Conservation (phyloP, 2,113 vertebrate genomes). For the Mystacornis crossleyi region DNA sequence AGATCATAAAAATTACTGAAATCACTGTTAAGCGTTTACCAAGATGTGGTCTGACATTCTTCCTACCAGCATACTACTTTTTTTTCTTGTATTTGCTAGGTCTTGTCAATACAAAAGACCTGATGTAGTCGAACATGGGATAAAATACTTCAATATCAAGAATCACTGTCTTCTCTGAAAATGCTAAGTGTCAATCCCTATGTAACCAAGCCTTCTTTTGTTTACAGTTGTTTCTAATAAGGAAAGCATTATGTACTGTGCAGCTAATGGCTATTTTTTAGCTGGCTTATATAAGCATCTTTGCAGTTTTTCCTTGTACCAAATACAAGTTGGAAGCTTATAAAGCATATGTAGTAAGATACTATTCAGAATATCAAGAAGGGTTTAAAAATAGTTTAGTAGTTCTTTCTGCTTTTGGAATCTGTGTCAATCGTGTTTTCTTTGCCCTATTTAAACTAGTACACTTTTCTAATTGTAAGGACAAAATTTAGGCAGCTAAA, state of each 20-base stretch:
- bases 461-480: neutral
- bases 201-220: constrained; percentile 7
- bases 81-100: constrained; percentile 71
- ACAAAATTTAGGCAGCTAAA: neutral
- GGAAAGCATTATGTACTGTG: neutral
- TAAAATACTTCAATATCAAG: constrained; percentile 67
- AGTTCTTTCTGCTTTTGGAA: neutral
- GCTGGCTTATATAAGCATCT: neutral
- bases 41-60: constrained; percentile 29
- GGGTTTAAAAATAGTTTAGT: neutral
- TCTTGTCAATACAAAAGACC: constrained; percentile 70
- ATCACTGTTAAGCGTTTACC: constrained; percentile 31
- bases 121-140: constrained; percentile 66
- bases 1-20: neutral
- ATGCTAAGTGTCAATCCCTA: constrained; percentile 64
- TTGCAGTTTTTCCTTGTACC: neutral
- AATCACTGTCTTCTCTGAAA: constrained; percentile 69
- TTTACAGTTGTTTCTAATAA: constrained; percentile 34
- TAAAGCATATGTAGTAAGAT: neutral
- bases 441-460: neutral
- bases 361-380: neutral
- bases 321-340: neutral
- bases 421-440: neutral
- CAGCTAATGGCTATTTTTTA: neutral
- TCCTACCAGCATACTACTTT: constrained; percentile 47